Evolutionary conservation across 1,140 invertebrate species (phyloP), one percentile per base, ranked within the genome.

Genomic region (Fopius arisanus): DNA sequence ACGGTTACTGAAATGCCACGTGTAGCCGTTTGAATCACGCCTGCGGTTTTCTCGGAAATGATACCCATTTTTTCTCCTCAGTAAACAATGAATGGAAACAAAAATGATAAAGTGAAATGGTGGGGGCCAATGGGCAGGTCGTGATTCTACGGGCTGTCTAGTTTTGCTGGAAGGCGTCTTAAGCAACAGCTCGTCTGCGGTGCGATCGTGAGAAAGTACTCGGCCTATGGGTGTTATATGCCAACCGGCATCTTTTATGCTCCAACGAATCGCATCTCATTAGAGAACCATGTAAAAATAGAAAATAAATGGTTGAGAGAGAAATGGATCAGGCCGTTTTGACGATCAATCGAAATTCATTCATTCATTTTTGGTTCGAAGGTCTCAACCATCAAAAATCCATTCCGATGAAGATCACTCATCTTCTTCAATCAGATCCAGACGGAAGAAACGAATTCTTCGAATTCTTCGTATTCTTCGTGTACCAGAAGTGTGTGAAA

Each of bases 91-190:
- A 59, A 59, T 59, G 54, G 19, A 59, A 59, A 59, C 21, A 23
- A 59, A 59, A 59, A 59, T 59, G 3, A 59, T 59, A 59, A 23
- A 12, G 54, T n/a, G 54, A 12, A n/a, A n/a, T n/a, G 54, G 54
- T n/a, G 54, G 19, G 54, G 54, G 10, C 21, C 19, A 59, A 59
- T 59, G 54, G 54, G 54, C 54, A 59, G 54, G 19, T 59, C 54
- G 54, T 59, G 54, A 59, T 59, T 59, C 54, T 59, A 10, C 43
- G n/a, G 43, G 43, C 54, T 28, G 54, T 59, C 54, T 76, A 71
- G 71, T 71, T 73, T 48, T 51, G 68, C 59, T 67, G 70, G 48
- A 67, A 76, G 75, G 75, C 59, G 59, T 78, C 59, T 73, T 73
- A 69, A 65, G 72, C 76, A 77, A 78, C 73, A 74, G 54, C 54